These are phyloP conservation scores for Acrossocheilus fasciatus DNA, from an alignment of 2,797 vertebrate species.

Conservation along the genomic window DNA sequence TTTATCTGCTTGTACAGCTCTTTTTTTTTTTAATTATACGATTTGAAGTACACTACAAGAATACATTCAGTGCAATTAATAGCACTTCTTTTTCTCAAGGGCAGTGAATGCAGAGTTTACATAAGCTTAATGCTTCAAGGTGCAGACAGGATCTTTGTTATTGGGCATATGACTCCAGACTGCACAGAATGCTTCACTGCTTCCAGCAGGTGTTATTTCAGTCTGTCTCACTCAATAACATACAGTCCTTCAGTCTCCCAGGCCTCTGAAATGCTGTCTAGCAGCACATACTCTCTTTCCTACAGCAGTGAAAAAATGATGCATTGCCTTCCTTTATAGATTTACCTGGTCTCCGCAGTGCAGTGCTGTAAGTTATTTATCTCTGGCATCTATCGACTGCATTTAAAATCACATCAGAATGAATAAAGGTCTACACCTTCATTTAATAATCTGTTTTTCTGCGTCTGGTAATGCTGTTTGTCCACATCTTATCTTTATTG, in stretches of 20 bases:
- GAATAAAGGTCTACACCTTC: conserved; percentile 30
- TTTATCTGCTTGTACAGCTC: not conserved
- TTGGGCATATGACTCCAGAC: conserved; percentile 19
- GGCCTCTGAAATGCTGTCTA: conserved; percentile 46
- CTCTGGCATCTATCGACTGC: conserved; percentile 39
- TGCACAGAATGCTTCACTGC: conserved; percentile 61
- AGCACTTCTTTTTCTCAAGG: not conserved
- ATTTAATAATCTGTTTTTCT: conserved; percentile 23
- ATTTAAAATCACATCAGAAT: conserved; percentile 38
- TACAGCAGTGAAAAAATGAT: conserved; percentile 17
- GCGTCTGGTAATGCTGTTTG: conserved; percentile 17
- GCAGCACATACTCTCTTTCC: conserved; percentile 13
- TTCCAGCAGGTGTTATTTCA: conserved; percentile 69
- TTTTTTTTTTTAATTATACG: not conserved
- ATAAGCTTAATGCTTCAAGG: not conserved
- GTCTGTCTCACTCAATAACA: conserved; percentile 64
- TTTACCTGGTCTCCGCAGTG: conserved; percentile 34
- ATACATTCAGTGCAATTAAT: not conserved
- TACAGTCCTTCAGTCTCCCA: conserved; percentile 58
- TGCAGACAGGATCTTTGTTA: conserved; percentile 3
- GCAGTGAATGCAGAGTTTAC: conserved; percentile 13
- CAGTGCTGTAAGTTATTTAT: conserved; percentile 46
- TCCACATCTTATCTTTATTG: not conserved
- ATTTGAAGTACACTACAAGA: not conserved
- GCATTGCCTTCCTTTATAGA: conserved; percentile 34